Conservation (phyloP, 2,888 invertebrate species). For the Caenorhabditis sulstoni region DNA sequence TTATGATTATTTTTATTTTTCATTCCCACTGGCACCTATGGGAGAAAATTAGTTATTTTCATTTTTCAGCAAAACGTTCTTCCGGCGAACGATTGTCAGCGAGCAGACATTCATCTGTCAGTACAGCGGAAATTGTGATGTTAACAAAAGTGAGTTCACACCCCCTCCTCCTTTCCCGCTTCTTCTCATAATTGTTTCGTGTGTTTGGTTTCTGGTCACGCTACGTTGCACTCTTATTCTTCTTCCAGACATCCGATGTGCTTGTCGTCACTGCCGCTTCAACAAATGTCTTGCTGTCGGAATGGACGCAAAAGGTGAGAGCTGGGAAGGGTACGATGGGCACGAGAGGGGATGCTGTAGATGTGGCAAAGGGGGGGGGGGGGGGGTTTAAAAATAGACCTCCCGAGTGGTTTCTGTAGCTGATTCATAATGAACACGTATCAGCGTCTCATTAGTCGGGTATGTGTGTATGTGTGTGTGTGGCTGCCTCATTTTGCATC, state of each 20-base stretch:
- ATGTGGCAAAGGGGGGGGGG: too few species aligned
- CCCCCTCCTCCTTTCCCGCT: too few species aligned
- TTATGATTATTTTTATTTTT: too few species aligned
- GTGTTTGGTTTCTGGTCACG: slow-evolving; percentile 27
- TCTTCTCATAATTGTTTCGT: slow-evolving; percentile 12
- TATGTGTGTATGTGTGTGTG: too few species aligned
- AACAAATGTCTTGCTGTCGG: slow-evolving; percentile 79
- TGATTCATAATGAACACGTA: slow-evolving; percentile 26
- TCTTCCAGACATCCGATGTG: slow-evolving; percentile 76
- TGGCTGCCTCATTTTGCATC: neutral
- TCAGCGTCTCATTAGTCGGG: slow-evolving; percentile 26
- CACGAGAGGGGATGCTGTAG: too few species aligned
- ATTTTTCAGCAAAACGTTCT: slow-evolving; percentile 79
- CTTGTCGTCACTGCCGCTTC: slow-evolving; percentile 79
- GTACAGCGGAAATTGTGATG: slow-evolving; percentile 80
- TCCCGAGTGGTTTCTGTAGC: neutral
- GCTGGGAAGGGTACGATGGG: too few species aligned
- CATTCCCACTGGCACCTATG: too few species aligned
- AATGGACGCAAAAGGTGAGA: slow-evolving; percentile 80
- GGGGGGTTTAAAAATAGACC: too few species aligned
- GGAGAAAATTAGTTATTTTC: too few species aligned
- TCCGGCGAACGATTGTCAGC: slow-evolving; percentile 79
- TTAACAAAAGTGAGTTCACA: slow-evolving; percentile 76
- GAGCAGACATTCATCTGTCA: slow-evolving; percentile 80
- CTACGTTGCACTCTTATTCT: slow-evolving; percentile 12